Base-by-base conservation (phyloP, 2,888 invertebrate genomes). In the Caenorhabditis angaria region DNA sequence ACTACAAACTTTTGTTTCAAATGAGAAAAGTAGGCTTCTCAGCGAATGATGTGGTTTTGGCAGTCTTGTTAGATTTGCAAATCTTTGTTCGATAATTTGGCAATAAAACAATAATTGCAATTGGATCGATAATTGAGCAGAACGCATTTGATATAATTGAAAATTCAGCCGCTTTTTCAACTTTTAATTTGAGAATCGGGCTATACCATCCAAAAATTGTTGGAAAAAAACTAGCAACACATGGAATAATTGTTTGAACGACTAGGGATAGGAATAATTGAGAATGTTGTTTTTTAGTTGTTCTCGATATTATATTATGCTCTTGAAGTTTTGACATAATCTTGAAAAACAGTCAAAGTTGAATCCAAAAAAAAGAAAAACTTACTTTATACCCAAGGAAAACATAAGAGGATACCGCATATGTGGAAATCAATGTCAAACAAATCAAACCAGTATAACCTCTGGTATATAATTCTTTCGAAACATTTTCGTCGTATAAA, bases 221-320 rank as follows among this genome's bases (percentile, higher is more conserved):
- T 4, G 70, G 70, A 3, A 61, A 56, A 56, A 70, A 70, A 53
- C 70, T 70, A 48, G 65, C 61, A 54, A 41, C 41, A 8, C 65
- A 65, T 8, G 70, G 70, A 24, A 70, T 70, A 50, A 70, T 61
- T 1, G 70, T 70, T 61, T 70, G 70, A 6, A 70, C 61, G 10
- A 65, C 61, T 4, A n/a, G n/a, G n/a, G n/a, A n/a, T n/a, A n/a
- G n/a, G n/a, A n/a, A n/a, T n/a, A n/a, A n/a, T n/a, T n/a, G 5
- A 61, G 65, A 24, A 58, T 70, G 58, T 65, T 20, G 62, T 68
- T 53, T 68, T 58, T 2, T 63, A 54, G 47, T 63, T 63, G 6
- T 48, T 59, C 8, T n/a, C n/a, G 48, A 8, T 5, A n/a, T 18
- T n/a, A n/a, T 4, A n/a, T n/a, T n/a, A n/a, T 8, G 48, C 4